Conservation (phyloP, 2,113 vertebrate species). For the Lipophrys pholis region DNA sequence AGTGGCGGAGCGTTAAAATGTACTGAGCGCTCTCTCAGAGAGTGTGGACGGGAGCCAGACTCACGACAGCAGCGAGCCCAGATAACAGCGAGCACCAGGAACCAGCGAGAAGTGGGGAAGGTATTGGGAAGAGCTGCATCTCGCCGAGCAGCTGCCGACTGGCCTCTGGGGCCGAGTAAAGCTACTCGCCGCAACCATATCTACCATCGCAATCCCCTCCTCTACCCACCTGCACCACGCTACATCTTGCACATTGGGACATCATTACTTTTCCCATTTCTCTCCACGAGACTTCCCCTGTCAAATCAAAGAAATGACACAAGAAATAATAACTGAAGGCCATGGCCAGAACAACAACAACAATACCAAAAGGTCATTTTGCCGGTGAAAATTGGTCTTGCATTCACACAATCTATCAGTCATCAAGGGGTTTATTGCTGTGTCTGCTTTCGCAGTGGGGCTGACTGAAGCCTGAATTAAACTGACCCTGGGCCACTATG, state of each 20-base stretch:
- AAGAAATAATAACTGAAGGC: constrained; percentile 67
- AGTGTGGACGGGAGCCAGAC: constrained; percentile 63
- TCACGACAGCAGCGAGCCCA: constrained; percentile 55
- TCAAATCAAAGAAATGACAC: constrained; percentile 62
- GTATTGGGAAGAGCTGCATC: constrained; percentile 52
- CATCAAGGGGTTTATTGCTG: constrained; percentile 52
- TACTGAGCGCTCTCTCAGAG: constrained; percentile 46
- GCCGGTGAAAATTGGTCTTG: constrained; percentile 57
- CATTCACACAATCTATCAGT: constrained; percentile 62
- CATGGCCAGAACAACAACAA: constrained; percentile 38
- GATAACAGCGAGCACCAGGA: constrained; percentile 59
- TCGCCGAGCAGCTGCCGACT: constrained; percentile 64
- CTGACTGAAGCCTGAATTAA: constrained; percentile 47
- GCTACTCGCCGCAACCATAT: constrained; percentile 38
- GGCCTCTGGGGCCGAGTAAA: constrained; percentile 53
- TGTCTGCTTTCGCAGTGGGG: constrained; percentile 42
- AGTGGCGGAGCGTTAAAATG: constrained; percentile 58
- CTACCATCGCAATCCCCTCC: constrained; percentile 25
- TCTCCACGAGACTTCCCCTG: constrained; percentile 58
- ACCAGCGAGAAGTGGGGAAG: constrained; percentile 55
- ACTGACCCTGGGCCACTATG: constrained; percentile 50
- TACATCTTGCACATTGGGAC: constrained; percentile 42
- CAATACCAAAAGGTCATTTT: constrained; percentile 67
- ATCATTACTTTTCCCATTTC: constrained; percentile 72
- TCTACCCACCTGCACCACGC: constrained; percentile 38